Conservation (phyloP, 2,888 invertebrate genomes). For the Campoplex capitator region DNA sequence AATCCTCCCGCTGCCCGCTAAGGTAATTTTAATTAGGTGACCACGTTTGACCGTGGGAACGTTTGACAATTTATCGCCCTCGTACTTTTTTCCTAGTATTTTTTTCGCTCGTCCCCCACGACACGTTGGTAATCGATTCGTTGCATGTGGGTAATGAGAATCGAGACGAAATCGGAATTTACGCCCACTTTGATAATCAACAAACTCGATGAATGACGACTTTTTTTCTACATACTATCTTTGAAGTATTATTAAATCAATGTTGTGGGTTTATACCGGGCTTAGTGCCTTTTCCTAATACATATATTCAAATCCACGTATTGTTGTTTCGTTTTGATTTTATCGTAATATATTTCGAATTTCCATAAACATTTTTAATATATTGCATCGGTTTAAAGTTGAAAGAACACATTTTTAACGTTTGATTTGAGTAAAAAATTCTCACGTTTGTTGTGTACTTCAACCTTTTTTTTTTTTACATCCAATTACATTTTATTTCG, state of each 20-base stretch:
- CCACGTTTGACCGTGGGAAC: slow-evolving; percentile 14
- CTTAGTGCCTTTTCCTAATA: not conserved
- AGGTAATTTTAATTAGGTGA: slow-evolving; percentile 39
- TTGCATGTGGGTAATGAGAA: slow-evolving; percentile 4
- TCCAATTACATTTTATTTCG: not conserved
- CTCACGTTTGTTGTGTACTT: not conserved
- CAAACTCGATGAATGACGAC: slow-evolving; percentile 5
- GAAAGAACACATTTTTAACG: not conserved
- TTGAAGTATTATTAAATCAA: slow-evolving; percentile 7
- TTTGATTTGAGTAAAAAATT: not conserved
- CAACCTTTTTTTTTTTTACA: not conserved
- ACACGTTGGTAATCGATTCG: slow-evolving; percentile 27
- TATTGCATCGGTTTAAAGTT: not conserved
- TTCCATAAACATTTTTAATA: not conserved
- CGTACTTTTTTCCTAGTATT: not conserved
- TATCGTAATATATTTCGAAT: not conserved
- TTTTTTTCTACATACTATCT: not conserved
- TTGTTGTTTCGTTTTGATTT: not conserved
- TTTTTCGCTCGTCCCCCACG: slow-evolving; percentile 1
- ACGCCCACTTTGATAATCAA: slow-evolving; percentile 49
- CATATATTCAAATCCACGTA: not conserved
- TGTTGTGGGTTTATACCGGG: not conserved
- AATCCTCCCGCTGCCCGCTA: slow-evolving; percentile 33
- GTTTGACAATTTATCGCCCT: slow-evolving; percentile 4
- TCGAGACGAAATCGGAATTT: slow-evolving; percentile 27